These are phyloP conservation scores for Teleopsis dalmanni DNA, from an alignment of 1,140 invertebrate genomes.

Conservation along the genomic window DNA sequence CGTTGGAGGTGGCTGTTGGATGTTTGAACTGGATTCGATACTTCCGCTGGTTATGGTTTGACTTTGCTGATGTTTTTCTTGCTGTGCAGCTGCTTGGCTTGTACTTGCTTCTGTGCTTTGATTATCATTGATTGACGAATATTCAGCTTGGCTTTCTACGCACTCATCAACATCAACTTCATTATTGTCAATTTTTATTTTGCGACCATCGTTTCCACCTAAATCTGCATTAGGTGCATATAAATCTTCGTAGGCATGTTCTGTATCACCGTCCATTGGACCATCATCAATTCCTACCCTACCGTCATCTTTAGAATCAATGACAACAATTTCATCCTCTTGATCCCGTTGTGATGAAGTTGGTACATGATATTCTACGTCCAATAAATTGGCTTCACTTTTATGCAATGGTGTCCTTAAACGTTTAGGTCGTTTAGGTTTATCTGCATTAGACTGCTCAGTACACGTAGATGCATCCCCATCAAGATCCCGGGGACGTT, in stretches of 20 bases:
- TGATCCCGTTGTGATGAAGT: slow-evolving; percentile 75
- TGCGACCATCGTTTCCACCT: slow-evolving; percentile 42
- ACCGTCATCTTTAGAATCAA: slow-evolving; percentile 53
- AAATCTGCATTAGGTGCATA: slow-evolving; percentile 50
- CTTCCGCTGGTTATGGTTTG: slow-evolving; percentile 52
- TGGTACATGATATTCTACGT: slow-evolving; percentile 68
- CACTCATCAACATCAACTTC: slow-evolving; percentile 62
- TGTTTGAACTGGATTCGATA: slow-evolving; percentile 22
- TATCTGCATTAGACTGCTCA: slow-evolving; percentile 46
- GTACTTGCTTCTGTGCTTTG: slow-evolving; percentile 37
- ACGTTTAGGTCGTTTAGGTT: slow-evolving; percentile 43
- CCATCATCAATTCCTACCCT: slow-evolving; percentile 47
- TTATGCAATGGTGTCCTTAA: slow-evolving; percentile 38
- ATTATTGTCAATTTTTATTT: slow-evolving; percentile 52
- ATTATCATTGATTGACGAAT: slow-evolving; percentile 21
- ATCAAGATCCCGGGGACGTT: slow-evolving; percentile 52
- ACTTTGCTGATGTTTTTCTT: slow-evolving; percentile 42
- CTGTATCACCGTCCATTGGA: slow-evolving; percentile 47
- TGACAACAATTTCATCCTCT: slow-evolving; percentile 70
- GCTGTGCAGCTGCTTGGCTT: slow-evolving; percentile 17
- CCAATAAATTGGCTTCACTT: slow-evolving; percentile 33
- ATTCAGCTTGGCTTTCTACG: slow-evolving; percentile 48
- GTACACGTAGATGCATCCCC: slow-evolving; percentile 49
- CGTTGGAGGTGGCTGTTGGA: slow-evolving; percentile 9
- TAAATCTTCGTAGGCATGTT: slow-evolving; percentile 51